Conservation (phyloP, 2,113 vertebrate genomes). For the Xenopus borealis region DNA sequence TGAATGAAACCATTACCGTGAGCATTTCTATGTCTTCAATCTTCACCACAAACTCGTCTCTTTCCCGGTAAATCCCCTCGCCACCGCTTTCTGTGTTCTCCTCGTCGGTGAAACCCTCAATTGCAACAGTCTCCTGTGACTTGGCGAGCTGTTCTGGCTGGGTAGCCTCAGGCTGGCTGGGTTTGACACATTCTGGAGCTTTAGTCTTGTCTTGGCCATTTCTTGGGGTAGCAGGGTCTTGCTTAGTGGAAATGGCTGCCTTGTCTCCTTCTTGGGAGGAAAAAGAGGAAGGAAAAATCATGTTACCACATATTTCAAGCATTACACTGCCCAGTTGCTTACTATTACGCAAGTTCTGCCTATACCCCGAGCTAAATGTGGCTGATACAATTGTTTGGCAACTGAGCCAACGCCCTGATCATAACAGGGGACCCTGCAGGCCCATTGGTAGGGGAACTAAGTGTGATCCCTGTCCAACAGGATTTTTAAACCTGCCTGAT, state of each 20-base stretch:
- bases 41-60: slow-evolving; percentile 96
- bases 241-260: slow-evolving; percentile 59
- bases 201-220: slow-evolving; percentile 59
- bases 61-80: slow-evolving; percentile 94
- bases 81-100: slow-evolving; percentile 90
- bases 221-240: slow-evolving; percentile 59
- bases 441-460: too few species aligned
- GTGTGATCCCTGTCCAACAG: too few species aligned
- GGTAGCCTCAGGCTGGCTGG: slow-evolving; percentile 61
- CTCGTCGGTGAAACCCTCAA: slow-evolving; percentile 90
- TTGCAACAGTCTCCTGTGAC: slow-evolving; percentile 74
- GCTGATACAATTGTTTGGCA: too few species aligned
- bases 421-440: too few species aligned
- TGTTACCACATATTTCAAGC: too few species aligned
- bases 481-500: too few species aligned
- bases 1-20: slow-evolving; percentile 68
- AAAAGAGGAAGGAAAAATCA: background rate
- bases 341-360: too few species aligned
- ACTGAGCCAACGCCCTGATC: too few species aligned
- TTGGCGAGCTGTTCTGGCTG: slow-evolving; percentile 72
- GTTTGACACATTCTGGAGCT: slow-evolving; percentile 57
- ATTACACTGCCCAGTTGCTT: too few species aligned
- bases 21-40: slow-evolving; percentile 92
- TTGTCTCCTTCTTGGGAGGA: slow-evolving; percentile 56
- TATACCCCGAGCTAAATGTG: too few species aligned